Percentiles rank a stretch among this genome's conserved stretches.
phyloP scores from a whole-genome alignment of 2,113 vertebrate species.

The Lanius ludovicianus region DNA sequence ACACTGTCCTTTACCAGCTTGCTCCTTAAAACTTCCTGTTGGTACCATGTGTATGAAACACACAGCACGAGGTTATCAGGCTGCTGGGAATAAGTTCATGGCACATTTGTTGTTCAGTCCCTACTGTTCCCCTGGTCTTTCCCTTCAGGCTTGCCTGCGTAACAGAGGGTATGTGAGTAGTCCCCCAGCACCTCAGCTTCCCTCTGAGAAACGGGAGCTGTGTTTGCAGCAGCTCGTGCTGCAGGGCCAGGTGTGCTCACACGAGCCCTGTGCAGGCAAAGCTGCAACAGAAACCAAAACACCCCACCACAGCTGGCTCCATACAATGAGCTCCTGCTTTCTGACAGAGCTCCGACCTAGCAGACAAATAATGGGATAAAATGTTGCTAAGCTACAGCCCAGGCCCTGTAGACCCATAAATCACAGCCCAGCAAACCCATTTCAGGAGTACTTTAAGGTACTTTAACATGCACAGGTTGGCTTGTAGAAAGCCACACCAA shows the following conservation, averaged over 20 bases:
- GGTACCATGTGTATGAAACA: neutral
- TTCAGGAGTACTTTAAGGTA: neutral
- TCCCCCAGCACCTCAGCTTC: neutral
- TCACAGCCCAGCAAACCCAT: neutral
- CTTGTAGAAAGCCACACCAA: neutral
- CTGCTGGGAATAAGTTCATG: neutral
- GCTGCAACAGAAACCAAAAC: neutral
- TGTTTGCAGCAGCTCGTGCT: rapidly evolving
- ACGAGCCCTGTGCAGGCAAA: neutral
- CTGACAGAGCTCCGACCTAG: neutral
- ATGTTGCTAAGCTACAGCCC: neutral
- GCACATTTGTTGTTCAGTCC: neutral
- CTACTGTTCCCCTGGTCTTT: neutral
- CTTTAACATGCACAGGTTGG: neutral
- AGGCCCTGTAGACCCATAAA: neutral
- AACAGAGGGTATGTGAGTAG: neutral
- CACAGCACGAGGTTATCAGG: neutral
- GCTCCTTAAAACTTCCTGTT: neutral
- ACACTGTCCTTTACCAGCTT: neutral
- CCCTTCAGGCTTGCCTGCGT: neutral
- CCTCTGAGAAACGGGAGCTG: rapidly evolving
- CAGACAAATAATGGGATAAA: neutral
- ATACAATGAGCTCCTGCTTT: neutral
- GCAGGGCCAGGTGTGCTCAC: neutral
- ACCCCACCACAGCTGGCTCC: neutral